phyloP scores from a whole-genome alignment of 2,113 vertebrate genomes.

The Cynoglossus semilaevis region DNA sequence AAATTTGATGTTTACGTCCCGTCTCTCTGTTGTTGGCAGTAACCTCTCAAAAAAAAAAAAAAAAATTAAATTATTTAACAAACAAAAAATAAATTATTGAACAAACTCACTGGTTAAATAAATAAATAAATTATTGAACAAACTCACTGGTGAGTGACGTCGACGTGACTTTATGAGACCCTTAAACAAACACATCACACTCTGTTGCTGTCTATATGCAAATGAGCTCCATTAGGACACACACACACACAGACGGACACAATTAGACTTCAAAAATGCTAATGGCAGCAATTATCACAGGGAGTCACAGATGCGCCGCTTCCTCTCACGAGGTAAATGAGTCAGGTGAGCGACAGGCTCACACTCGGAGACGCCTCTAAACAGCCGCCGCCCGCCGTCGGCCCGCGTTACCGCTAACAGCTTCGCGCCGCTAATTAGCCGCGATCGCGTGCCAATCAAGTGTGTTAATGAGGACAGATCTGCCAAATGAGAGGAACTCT shows the following conservation, averaged over 20 bases:
- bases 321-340: conserved; percentile 18
- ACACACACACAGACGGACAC: neutral
- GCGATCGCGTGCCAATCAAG: conserved; percentile 35
- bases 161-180: neutral
- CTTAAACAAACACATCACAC: neutral
- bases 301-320: neutral
- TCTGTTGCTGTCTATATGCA: neutral
- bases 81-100: neutral
- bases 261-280: conserved; percentile 22
- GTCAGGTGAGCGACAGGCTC: conserved; percentile 24
- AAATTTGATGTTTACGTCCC: too few species aligned
- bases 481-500: conserved; percentile 39
- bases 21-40: too few species aligned
- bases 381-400: conserved; percentile 25
- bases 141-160: neutral
- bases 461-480: conserved; percentile 51
- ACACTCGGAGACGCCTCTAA: conserved; percentile 27
- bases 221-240: conserved; percentile 11
- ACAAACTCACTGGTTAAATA: too few species aligned
- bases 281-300: conserved; percentile 25
- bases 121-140: neutral
- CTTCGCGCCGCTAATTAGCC: conserved; percentile 50
- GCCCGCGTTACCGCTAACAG: conserved; percentile 10
- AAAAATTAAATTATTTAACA: neutral
- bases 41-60: too few species aligned